Base-by-base conservation (phyloP, 2,888 invertebrate species). In the Eristalis pertinax region DNA sequence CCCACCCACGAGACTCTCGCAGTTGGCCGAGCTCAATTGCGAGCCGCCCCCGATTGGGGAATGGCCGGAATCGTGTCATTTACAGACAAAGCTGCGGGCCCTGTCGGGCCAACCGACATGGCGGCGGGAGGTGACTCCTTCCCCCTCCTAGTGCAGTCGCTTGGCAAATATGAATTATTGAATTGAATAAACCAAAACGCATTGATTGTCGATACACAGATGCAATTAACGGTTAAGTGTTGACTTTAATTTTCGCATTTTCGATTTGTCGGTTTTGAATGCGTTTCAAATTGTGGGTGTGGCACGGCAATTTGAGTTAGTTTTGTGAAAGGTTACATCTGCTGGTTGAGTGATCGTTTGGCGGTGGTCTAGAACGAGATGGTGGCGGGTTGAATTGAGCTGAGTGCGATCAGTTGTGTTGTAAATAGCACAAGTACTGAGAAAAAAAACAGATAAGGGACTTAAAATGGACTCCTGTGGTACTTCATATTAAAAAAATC, bases 201-300 rank as follows among this genome's bases (percentile, higher is more conserved):
- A 43, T 41, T 62, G 72, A 73, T 63, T 73, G 62, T 63, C 62
- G 72, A 43, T 29, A 73, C 19, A 29, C 62, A 43, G 43, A 63
- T 73, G 72, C 62, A 73, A 73, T 73, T 73, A 73, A 63, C 43
- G 43, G 43, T 62, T 73, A 70, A 60, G 70, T 70, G 70, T 60
- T 70, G 63, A 62, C 62, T 73, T 73, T 72, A 62, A 38, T 72
- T 72, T 72, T 62, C 26, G 4, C 10, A 8, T 19, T 50, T 50
- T 19, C 10, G 2, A 13, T 60, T 60, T 38, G 15, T 60, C 24
- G 19, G 24, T 60, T n/a, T 58, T 50, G 43, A n/a, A 60, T 38
- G 32, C 13, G 38, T 24, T n/a, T 8, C 50, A 0, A 19, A 8
- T 5, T 19, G 50, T 19, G n/a, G 50, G 19, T 8, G 50, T 19